Evolutionary conservation across 1,140 invertebrate genomes (phyloP), one percentile per base, ranked within the genome.

Genomic region (Tetragnatha versicolor): DNA sequence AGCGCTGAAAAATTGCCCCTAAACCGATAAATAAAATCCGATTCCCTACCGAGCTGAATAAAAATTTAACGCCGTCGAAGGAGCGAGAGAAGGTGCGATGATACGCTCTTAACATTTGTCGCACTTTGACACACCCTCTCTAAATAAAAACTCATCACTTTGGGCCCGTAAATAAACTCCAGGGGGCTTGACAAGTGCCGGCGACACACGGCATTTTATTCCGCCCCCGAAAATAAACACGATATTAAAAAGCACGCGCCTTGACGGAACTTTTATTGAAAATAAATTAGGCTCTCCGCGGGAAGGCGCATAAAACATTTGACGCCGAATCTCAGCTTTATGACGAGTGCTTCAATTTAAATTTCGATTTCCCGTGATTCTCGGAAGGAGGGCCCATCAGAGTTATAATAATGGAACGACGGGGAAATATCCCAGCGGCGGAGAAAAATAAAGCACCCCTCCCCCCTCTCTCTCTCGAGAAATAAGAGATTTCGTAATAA

Each of bases 221-320:
- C 61, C 37, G 5, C 33, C 27, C 39, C 69, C 5, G 7, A 73
- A 73, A 73, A 73, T 37, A 73, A 73, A 73, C 69, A 73, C 51
- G 69, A 73, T 73, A 73, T 73, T 73, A 73, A 73, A 73, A 73
- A 42, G 69, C 14, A 73, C 60, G 31, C 39, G 53, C 37, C 12
- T 73, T 73, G 69, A 73, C 69, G 69, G 69, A 73, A 73, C 53
- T 73, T 72, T 73, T 73, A 73, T 73, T 73, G 69, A 73, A 73
- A 73, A 73, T 73, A 73, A 73, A 73, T 73, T 73, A 39, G 69
- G 60, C 20, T 20, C 42, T 17, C 42, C 20, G 42, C 12, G 25
- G 51, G 17, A 37, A 39, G n/a, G 61, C 33, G n/a, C 35, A 45
- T 60, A 73, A 73, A 73, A 73, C 69, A 73, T 73, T 73, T 73